Percentiles rank a stretch among this genome's conserved stretches.
Conservation (phyloP, 2,888 invertebrate genomes). For the Phaonia tiefii region DNA sequence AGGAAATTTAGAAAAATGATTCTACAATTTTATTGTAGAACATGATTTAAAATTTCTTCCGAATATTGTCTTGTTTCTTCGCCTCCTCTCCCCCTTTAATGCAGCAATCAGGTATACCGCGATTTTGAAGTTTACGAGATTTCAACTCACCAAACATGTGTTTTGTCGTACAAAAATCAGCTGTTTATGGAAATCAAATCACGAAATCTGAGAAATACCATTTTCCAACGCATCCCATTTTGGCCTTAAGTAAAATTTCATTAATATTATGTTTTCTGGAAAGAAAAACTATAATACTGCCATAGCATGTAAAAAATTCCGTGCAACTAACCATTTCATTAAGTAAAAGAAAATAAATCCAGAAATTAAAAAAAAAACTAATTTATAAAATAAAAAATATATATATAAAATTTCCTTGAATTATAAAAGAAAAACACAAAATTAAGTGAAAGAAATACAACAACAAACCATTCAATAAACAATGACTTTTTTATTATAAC, state of each 20-base stretch:
- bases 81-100: too few species aligned
- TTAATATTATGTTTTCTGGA: neutral
- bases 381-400: conserved; percentile 4
- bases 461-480: conserved; percentile 39
- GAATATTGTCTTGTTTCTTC: too few species aligned
- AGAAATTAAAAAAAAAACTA: conserved; percentile 11
- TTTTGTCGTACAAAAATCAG: too few species aligned
- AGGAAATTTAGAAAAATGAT: too few species aligned
- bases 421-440: conserved; percentile 16
- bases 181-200: too few species aligned
- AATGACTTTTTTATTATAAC: conserved; percentile 57
- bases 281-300: conserved; percentile 61
- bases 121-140: too few species aligned
- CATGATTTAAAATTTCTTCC: too few species aligned
- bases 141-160: too few species aligned
- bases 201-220: too few species aligned
- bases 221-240: neutral
- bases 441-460: conserved; percentile 15
- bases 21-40: too few species aligned
- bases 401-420: conserved; percentile 12
- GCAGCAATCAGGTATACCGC: too few species aligned
- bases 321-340: conserved; percentile 16
- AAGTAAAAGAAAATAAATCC: neutral
- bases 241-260: neutral
- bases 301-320: conserved; percentile 65